Conservation (phyloP, 2,113 vertebrate species). For the Pygoscelis antarcticus region DNA sequence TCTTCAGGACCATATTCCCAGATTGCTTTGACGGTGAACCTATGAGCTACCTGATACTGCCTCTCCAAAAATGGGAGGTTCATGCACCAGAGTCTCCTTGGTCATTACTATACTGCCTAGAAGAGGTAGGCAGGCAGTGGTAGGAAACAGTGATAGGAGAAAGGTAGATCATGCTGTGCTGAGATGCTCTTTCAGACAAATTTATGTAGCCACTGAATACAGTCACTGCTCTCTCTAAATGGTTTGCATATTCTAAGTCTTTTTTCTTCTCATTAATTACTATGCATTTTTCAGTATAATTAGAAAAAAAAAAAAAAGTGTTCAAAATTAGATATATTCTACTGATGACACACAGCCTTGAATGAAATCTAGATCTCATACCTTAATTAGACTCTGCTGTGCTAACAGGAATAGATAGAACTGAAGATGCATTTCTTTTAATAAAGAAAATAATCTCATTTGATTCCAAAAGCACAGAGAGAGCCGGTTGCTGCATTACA, state of each 20-base stretch:
- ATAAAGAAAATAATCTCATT: not conserved
- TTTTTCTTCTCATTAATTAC: not conserved
- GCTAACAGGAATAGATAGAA: not conserved
- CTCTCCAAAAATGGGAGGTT: not conserved
- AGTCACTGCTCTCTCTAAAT: not conserved
- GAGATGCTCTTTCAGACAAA: not conserved
- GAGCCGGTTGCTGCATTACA: not conserved
- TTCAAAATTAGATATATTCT: not conserved
- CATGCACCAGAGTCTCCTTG: not conserved
- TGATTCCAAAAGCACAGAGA: not conserved
- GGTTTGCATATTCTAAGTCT: not conserved
- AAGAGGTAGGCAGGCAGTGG: not conserved
- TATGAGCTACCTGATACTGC: not conserved
- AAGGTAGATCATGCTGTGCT: not conserved
- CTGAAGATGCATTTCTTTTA: not conserved
- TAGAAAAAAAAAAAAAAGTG: not conserved
- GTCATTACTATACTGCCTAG: not conserved
- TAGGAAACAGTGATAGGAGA: fast-evolving
- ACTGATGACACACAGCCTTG: not conserved
- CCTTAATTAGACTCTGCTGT: not conserved
- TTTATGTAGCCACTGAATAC: not conserved
- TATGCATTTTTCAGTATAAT: not conserved
- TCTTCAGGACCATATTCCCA: not conserved
- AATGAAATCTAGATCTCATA: not conserved
- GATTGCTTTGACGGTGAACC: not conserved